Conservation (phyloP, 2,113 vertebrate species). For the Rhinopomastus cyanomelas region DNA sequence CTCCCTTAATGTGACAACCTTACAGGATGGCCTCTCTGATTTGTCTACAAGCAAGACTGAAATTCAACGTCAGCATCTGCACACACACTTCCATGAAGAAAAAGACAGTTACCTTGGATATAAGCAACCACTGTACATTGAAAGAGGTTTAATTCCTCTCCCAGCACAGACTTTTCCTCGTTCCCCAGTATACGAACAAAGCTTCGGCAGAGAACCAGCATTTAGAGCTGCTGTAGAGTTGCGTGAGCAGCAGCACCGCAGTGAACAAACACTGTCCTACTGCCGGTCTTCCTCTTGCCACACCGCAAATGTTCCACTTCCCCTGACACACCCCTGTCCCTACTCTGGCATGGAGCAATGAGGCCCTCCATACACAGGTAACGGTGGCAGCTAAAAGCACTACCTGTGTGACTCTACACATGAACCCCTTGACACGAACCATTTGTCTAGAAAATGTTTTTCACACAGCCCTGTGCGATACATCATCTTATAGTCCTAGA, state of each 20-base stretch:
- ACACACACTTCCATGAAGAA: background rate
- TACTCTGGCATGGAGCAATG: background rate
- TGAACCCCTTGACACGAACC: too few species aligned
- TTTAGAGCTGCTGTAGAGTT: background rate
- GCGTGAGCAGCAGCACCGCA: accelerated
- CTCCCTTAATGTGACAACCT: background rate
- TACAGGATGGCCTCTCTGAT: background rate
- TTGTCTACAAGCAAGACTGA: background rate
- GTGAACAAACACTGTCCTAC: background rate
- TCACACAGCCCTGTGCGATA: background rate
- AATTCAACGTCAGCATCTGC: background rate
- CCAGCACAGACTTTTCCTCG: background rate
- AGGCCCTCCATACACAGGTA: background rate
- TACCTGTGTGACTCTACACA: background rate
- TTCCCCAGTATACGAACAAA: background rate
- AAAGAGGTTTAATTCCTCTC: background rate
- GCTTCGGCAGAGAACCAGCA: background rate
- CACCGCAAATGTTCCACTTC: background rate
- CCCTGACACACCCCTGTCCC: background rate
- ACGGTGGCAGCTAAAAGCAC: background rate
- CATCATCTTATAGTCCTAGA: background rate
- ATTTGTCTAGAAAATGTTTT: background rate
- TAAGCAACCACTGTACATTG: background rate
- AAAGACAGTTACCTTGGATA: background rate
- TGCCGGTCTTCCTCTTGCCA: background rate